Evolutionary conservation across 2,113 vertebrate genomes (phyloP).

Genomic region (Eidolon helvum): DNA sequence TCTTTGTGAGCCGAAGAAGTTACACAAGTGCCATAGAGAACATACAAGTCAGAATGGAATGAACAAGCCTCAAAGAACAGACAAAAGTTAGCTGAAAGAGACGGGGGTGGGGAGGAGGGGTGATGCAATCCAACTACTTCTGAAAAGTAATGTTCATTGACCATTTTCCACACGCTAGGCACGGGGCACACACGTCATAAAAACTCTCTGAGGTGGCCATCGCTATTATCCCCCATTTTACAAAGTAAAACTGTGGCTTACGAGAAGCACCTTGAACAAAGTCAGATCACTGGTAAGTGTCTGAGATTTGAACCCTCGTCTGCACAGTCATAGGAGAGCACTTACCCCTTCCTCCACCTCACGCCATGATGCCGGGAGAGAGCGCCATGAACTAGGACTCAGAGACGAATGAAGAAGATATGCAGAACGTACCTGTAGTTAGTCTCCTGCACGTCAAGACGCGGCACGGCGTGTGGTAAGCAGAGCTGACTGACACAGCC

Average conservation of each 20-base stretch:
- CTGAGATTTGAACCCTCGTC: not conserved
- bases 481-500: fast-evolving
- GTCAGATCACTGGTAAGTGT: not conserved
- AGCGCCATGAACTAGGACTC: not conserved
- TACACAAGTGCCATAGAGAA: not conserved
- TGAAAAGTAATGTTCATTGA: fast-evolving
- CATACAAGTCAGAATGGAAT: not conserved
- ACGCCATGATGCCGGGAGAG: not conserved
- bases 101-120: not conserved
- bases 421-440: fast-evolving
- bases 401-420: not conserved
- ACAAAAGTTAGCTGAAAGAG: not conserved
- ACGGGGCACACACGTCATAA: not conserved
- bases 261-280: not conserved
- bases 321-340: not conserved
- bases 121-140: no score
- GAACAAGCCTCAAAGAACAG: not conserved
- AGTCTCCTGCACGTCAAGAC: not conserved
- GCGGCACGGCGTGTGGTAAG: fast-evolving
- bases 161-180: not conserved
- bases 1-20: not conserved
- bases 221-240: no score
- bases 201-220: not conserved
- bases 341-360: not conserved
- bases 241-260: not conserved